These are phyloP conservation scores for Drosophila gunungcola DNA, from an alignment of 1,140 invertebrate species.

Conservation along the genomic window DNA sequence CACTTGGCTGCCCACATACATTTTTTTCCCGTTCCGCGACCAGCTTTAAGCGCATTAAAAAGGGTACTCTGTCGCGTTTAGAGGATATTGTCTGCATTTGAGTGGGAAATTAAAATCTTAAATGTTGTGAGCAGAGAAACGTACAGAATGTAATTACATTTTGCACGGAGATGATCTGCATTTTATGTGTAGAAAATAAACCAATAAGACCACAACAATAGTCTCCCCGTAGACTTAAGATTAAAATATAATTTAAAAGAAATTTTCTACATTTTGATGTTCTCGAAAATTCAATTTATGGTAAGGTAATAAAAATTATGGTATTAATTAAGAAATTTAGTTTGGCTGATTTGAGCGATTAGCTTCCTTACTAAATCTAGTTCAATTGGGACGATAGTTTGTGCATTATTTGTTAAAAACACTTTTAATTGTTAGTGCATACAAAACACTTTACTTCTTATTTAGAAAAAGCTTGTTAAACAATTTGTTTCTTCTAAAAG, in stretches of 20 bases:
- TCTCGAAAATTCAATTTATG: too few species aligned
- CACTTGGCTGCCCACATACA: conserved; percentile 50
- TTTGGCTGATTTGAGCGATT: too few species aligned
- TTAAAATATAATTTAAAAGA: too few species aligned
- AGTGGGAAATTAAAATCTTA: conserved; percentile 37
- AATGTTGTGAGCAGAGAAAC: conserved; percentile 24
- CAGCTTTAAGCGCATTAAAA: conserved; percentile 72
- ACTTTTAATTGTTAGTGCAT: background rate
- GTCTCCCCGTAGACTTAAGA: too few species aligned
- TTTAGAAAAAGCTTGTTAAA: background rate
- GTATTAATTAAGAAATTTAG: too few species aligned
- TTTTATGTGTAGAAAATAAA: background rate
- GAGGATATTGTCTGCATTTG: background rate
- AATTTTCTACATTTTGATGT: too few species aligned
- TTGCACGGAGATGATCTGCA: conserved; percentile 1
- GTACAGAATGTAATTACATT: conserved; percentile 14
- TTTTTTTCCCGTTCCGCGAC: conserved; percentile 12
- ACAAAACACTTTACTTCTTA: background rate
- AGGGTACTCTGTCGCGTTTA: conserved; percentile 13
- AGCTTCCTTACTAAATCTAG: too few species aligned
- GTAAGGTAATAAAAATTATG: too few species aligned
- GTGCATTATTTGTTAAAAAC: background rate
- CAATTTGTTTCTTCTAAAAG: conserved; percentile 5
- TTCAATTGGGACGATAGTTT: too few species aligned
- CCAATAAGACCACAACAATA: too few species aligned